phyloP scores from a whole-genome alignment of 2,888 invertebrate genomes.

The Orthonychiurus folsomi region DNA sequence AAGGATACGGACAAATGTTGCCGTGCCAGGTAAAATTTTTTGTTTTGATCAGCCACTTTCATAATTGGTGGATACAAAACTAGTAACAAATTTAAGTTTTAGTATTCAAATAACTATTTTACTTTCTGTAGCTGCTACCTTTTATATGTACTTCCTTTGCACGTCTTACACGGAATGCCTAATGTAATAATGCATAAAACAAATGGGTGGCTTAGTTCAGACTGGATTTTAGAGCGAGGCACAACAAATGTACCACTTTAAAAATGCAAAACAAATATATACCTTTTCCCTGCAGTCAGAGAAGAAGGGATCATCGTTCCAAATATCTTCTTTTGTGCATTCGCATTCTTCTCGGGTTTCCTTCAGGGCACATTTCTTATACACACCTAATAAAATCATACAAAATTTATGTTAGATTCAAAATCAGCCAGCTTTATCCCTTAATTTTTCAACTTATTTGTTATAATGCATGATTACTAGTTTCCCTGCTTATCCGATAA shows the following conservation, averaged over 20 bases:
- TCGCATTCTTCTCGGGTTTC: constrained; percentile 17
- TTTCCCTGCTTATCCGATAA: constrained; percentile 23
- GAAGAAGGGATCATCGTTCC: constrained; percentile 23
- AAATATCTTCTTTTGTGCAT: constrained; percentile 22
- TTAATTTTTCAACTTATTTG: constrained; percentile 3
- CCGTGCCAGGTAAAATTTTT: constrained; percentile 17
- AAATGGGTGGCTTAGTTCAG: too few relatives aligned
- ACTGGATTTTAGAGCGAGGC: too few relatives aligned
- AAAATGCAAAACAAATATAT: too few relatives aligned
- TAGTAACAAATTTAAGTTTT: too few relatives aligned
- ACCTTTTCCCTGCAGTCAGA: constrained; percentile 35
- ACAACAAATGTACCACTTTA: too few relatives aligned
- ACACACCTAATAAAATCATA: constrained; percentile 13
- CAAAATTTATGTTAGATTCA: neutral
- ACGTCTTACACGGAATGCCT: constrained; percentile 24
- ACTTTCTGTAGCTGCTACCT: too few relatives aligned
- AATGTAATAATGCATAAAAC: too few relatives aligned
- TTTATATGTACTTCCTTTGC: constrained; percentile 8
- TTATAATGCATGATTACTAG: too few relatives aligned
- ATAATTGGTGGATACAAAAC: constrained; percentile 21
- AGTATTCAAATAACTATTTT: too few relatives aligned
- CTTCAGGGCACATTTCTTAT: constrained; percentile 19
- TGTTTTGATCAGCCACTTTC: constrained; percentile 23
- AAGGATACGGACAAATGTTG: constrained; percentile 20
- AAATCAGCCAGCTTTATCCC: neutral